Percentiles rank a stretch among this genome's conserved stretches.
Conservation (phyloP, 1,140 invertebrate species). For the Theocolax elegans region DNA sequence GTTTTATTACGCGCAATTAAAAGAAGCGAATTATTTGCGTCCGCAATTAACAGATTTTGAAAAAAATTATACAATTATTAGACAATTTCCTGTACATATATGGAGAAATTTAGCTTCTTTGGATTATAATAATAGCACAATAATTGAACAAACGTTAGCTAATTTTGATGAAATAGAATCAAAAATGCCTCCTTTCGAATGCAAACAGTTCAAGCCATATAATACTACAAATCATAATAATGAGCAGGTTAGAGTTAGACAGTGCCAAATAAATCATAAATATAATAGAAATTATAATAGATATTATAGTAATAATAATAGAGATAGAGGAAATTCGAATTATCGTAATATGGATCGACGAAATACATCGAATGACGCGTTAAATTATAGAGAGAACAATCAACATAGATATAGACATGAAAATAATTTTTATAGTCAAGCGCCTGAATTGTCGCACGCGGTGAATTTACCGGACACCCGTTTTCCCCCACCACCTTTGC, state of each 20-base stretch:
- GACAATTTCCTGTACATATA: slow-evolving; percentile 37
- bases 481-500: no score
- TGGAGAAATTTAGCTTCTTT: slow-evolving; percentile 28
- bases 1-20: slow-evolving; percentile 41
- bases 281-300: neutral
- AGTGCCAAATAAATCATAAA: neutral
- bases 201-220: no score
- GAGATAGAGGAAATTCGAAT: no score
- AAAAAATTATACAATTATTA: slow-evolving; percentile 41
- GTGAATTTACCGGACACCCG: no score
- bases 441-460: neutral
- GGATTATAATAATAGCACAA: slow-evolving; percentile 21
- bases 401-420: no score
- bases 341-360: no score
- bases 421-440: no score
- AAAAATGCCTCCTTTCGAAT: slow-evolving; percentile 22
- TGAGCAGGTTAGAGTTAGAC: slow-evolving; percentile 4
- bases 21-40: slow-evolving; percentile 37
- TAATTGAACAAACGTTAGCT: slow-evolving; percentile 38
- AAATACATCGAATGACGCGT: no score
- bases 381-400: no score
- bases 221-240: no score
- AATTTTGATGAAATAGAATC: slow-evolving; percentile 35
- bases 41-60: slow-evolving; percentile 40
- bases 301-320: no score